Conservation (phyloP, 2,797 vertebrate species). For the Falco berigora region DNA sequence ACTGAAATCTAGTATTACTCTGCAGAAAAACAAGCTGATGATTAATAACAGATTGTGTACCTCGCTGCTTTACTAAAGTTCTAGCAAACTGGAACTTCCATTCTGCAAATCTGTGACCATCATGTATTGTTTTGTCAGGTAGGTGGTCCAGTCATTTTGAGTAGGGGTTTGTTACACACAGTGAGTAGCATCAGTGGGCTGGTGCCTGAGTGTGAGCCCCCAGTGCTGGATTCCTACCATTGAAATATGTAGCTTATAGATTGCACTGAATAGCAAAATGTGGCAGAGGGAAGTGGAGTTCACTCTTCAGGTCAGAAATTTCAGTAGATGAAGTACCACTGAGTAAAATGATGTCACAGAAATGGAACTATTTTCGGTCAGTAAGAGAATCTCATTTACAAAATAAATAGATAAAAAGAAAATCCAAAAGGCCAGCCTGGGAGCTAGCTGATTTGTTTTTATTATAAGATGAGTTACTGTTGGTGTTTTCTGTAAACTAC, state of each 20-base stretch:
- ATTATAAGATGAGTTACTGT: neutral
- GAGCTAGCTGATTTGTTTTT: neutral
- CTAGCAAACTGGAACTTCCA: neutral
- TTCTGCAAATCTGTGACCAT: neutral
- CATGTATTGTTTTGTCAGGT: neutral
- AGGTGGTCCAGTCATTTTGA: neutral
- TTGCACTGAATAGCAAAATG: neutral
- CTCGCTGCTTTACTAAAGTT: neutral
- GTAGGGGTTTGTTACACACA: neutral
- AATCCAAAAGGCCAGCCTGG: neutral
- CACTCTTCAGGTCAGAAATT: neutral
- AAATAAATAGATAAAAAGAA: neutral
- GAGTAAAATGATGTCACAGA: neutral
- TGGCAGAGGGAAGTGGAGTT: neutral
- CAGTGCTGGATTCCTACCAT: neutral
- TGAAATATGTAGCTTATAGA: neutral
- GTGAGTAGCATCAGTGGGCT: neutral
- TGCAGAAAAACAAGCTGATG: neutral
- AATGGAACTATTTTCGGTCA: neutral
- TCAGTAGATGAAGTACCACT: neutral
- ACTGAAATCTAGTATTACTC: neutral
- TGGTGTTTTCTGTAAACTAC: neutral
- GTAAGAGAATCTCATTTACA: neutral
- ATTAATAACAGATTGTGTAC: neutral
- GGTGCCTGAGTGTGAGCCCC: neutral